A percentile compares a stretch with the other conserved stretches of the same genome.
phyloP scores from a whole-genome alignment of 2,113 vertebrate species.

The Ceyx cyanopectus region DNA sequence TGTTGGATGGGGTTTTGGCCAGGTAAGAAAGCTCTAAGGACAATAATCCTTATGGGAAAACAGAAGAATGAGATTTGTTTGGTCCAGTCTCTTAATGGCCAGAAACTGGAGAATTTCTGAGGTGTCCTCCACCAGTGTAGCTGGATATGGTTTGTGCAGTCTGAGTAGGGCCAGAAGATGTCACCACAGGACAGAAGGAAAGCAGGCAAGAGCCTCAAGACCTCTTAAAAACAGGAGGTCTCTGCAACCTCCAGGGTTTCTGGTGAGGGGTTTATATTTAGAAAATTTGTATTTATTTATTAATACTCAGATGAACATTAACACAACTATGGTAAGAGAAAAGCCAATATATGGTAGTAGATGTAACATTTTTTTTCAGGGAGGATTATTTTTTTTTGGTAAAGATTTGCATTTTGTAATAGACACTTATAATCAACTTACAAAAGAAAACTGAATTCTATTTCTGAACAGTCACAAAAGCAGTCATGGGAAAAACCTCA shows the following conservation, averaged over 20 bases:
- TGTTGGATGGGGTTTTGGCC: not conserved
- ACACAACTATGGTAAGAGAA: not conserved
- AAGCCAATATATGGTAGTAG: not conserved
- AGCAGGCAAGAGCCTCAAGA: not conserved
- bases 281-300: not conserved
- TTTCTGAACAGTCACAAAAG: conserved; percentile 20
- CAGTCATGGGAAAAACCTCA: conserved; percentile 51
- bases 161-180: conserved; percentile 30
- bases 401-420: not conserved
- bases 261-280: not conserved
- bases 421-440: conserved; percentile 13
- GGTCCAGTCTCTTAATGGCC: not conserved
- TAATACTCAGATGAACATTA: not conserved
- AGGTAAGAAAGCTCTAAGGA: not conserved
- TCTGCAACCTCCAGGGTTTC: not conserved
- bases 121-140: rapidly evolving
- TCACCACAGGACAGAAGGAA: conserved; percentile 19
- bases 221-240: not conserved
- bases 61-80: not conserved
- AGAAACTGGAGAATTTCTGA: not conserved
- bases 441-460: not conserved
- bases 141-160: not conserved
- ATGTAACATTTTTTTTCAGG: not conserved
- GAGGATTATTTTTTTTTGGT: not conserved
- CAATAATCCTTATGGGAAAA: not conserved